These are phyloP conservation scores for Tiliacea citrago DNA, from an alignment of 2,888 invertebrate species.

Conservation along the genomic window DNA sequence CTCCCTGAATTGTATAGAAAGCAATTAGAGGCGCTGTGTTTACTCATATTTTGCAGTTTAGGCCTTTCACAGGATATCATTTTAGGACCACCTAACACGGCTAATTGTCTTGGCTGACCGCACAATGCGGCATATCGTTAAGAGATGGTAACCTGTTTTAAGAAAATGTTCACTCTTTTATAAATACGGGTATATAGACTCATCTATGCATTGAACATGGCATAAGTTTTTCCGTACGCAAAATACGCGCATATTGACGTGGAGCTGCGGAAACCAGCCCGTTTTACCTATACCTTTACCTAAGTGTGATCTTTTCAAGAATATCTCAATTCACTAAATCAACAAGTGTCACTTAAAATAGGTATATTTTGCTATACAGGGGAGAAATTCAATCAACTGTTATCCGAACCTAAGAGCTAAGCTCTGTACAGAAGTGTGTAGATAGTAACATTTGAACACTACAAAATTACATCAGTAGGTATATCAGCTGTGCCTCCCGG, in stretches of 20 bases:
- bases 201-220: neutral
- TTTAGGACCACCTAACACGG: neutral
- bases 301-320: neutral
- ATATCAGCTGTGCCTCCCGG: neutral
- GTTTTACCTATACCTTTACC: too few species aligned
- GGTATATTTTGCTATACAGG: neutral
- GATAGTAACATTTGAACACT: neutral
- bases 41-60: neutral
- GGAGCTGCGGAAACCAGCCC: too few species aligned
- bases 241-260: too few species aligned
- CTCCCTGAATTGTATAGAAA: neutral
- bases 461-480: neutral
- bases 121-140: neutral
- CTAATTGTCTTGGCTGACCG: neutral
- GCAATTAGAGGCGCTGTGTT: constrained; percentile 1
- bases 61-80: constrained; percentile 2
- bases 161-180: neutral
- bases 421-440: neutral
- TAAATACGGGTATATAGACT: neutral
- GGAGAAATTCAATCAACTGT: neutral
- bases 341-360: constrained; percentile 5
- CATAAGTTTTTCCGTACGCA: too few species aligned
- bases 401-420: neutral
- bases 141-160: neutral
- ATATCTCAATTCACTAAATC: neutral